Base-by-base conservation (phyloP, 2,797 vertebrate species). In the Acanthurus leucopareius region DNA sequence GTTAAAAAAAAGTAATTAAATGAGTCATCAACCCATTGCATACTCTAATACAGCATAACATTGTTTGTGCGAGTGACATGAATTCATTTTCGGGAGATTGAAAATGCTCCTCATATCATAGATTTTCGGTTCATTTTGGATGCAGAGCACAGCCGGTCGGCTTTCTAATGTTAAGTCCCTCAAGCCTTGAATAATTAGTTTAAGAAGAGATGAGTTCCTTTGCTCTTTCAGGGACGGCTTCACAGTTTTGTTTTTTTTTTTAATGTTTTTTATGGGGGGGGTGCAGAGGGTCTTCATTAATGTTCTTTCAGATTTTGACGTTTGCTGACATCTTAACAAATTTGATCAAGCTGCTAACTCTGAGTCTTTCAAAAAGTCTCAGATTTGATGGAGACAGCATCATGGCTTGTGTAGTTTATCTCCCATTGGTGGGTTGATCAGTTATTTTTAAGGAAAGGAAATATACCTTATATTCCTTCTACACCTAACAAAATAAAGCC, bases 111-210 rank as follows among this genome's bases (percentile, higher is more conserved):
- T 72, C 10, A 51, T 73, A 49, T 65, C 58, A 73, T 32, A 76
- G 64, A 74, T 84, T 81, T 75, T 57, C 14, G 25, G 54, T 60
- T 22, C 35, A 69, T 69, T 86, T 66, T 76, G 25, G 78, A 81
- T 84, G 59, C 72, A 53, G 64, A 79, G 69, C 72, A 60, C 52
- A 74, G 61, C 22, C 2, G 7, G 54, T 0, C 7, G 51, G 44
- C 75, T 80, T 85, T 80, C 64, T 76, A 69, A 72, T 79, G 67
- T 72, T 86, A 79, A 86, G 64, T 67, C 80, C 77, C 58, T 22
- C 42, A 47, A 78, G 73, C 73, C 58, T 83, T 82, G 70, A 83
- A 80, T 85, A 85, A 84, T 87, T 71, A 82, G 73, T 78, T 80
- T 63, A 68, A 70, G 66, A 77, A 45, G 58, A 77, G 49, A 84